These are phyloP conservation scores for Andrena haemorrhoa DNA, from an alignment of 2,888 invertebrate species.

Conservation along the genomic window DNA sequence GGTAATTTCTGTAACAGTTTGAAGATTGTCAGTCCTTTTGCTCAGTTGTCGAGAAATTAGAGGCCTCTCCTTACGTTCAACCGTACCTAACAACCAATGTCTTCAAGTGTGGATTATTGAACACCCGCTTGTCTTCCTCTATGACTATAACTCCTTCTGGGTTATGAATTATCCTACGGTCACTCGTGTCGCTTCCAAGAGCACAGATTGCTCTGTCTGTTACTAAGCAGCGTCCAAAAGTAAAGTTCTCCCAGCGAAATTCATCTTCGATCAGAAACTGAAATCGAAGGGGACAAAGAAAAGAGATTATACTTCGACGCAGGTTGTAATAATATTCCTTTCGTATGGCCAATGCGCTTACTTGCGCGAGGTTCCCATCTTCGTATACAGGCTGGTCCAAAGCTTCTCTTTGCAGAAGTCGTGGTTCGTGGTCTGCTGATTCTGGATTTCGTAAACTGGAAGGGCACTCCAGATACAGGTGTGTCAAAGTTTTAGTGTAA, in stretches of 20 bases:
- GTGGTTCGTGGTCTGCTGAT: constrained; percentile 56
- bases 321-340: constrained; percentile 8
- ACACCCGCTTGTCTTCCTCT: constrained; percentile 76
- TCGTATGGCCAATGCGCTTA: constrained; percentile 24
- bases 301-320: background rate
- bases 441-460: constrained; percentile 62
- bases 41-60: background rate
- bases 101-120: constrained; percentile 81
- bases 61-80: background rate
- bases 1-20: constrained; percentile 86
- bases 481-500: constrained; percentile 85
- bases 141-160: constrained; percentile 73
- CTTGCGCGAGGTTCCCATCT: constrained; percentile 74
- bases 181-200: constrained; percentile 77
- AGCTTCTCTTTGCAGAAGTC: constrained; percentile 66
- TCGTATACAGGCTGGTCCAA: constrained; percentile 73
- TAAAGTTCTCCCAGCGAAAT: constrained; percentile 52
- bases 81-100: constrained; percentile 82
- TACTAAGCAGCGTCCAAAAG: constrained; percentile 56
- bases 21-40: constrained; percentile 12
- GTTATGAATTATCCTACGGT: constrained; percentile 75
- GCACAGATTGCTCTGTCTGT: constrained; percentile 82
- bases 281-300: background rate
- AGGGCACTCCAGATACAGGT: constrained; percentile 86
- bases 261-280: constrained; percentile 67